A percentile compares a stretch with the other conserved stretches of the same genome.
These are phyloP conservation scores for Microchrysa polita DNA, from an alignment of 2,888 invertebrate species.

Conservation along the genomic window DNA sequence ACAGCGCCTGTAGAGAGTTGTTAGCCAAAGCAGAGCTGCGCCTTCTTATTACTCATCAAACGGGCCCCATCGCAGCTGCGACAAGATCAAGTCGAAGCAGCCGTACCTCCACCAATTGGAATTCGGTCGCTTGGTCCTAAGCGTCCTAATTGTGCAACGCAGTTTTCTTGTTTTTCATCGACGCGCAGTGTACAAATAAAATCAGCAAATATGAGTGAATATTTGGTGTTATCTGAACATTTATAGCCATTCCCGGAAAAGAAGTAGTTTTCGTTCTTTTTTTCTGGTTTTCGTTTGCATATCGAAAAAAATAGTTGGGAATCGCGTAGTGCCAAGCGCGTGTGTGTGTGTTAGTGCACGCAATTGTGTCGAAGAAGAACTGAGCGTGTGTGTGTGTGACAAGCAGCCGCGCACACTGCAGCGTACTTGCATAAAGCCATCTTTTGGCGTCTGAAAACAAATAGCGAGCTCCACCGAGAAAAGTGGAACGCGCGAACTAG, in stretches of 20 bases:
- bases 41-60: no score
- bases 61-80: no score
- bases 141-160: not conserved
- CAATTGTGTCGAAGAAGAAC: not conserved
- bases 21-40: not conserved
- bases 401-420: slow-evolving; percentile 25
- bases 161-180: not conserved
- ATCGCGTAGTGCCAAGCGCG: not conserved
- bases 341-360: slow-evolving; percentile 25
- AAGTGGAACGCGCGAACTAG: slow-evolving; percentile 16
- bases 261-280: slow-evolving; percentile 26
- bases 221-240: slow-evolving; percentile 58
- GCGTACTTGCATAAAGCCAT: slow-evolving; percentile 16
- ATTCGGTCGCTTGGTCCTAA: no score
- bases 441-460: not conserved
- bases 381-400: slow-evolving; percentile 20
- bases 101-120: no score
- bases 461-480: not conserved
- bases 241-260: slow-evolving; percentile 54
- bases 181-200: slow-evolving; percentile 6
- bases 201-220: slow-evolving; percentile 57
- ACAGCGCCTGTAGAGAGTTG: not conserved
- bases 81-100: no score
- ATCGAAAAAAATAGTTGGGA: not conserved
- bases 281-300: slow-evolving; percentile 33